Base-by-base conservation (phyloP, 2,888 invertebrate species). In the Drosophila basisetae region DNA sequence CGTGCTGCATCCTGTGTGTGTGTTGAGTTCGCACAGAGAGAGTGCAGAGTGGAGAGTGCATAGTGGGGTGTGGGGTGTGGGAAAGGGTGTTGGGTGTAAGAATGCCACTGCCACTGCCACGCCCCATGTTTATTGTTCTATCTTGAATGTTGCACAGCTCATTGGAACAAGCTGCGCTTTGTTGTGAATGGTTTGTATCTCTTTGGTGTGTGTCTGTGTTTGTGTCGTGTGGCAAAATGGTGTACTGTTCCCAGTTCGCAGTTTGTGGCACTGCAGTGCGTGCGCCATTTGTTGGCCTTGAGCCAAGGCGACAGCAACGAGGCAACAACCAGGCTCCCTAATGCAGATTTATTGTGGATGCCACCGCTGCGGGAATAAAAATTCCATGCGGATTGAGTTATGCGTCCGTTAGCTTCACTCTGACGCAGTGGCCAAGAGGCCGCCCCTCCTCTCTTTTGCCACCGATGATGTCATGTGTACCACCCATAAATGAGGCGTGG, bases 341-440 rank as follows among this genome's bases (percentile, higher is more conserved):
- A 87, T 87, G 89, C 87, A 87, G 87, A 87, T 87, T 87, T 87
- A 87, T 87, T 84, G 84, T 87, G 83, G 73, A 79, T 85, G 83
- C 85, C 88, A 82, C 85, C 83, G 85, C 88, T 82, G 86, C 86
- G 89, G 86, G 89, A 80, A 89, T 86, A 86, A 85, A 85, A 85
- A 85, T 85, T 88, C 88, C 88, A 86, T 89, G 89, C 89, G 86
- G 85, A 86, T 86, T 88, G 86, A 88, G 82, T 85, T 88, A 86
- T 86, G 85, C 85, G 85, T 85, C 83, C 85, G 85, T 85, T 85
- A 88, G 85, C 85, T 88, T 80, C 75, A 75, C 83, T 80, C 68
- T 79, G 88, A 68, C 83, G 85, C 76, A 81, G 79, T 74, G 62
- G 41, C 72, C 54, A 55, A 50, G 35, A 35, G 16, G 9, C 9